phyloP scores from a whole-genome alignment of 2,888 invertebrate species.

The Erebia epiphron region DNA sequence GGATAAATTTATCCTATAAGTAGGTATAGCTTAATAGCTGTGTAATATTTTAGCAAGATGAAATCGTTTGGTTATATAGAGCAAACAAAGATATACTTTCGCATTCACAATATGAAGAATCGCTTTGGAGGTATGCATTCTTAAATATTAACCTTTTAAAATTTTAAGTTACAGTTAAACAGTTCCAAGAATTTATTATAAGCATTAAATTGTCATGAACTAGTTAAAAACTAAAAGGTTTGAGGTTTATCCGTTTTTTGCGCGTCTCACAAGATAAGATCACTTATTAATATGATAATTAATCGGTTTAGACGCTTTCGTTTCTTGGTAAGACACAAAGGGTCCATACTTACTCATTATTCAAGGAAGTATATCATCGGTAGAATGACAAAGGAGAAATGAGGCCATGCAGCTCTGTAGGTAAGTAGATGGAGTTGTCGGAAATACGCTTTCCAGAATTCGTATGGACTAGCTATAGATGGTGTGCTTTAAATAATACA shows the following conservation, averaged over 20 bases:
- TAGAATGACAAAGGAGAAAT: slow-evolving; percentile 8
- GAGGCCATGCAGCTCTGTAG: not conserved
- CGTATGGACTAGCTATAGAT: no score
- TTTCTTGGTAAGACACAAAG: slow-evolving; percentile 13
- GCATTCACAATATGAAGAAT: no score
- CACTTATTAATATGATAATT: slow-evolving; percentile 9
- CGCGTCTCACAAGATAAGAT: not conserved
- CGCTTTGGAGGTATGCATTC: not conserved
- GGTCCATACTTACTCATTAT: not conserved
- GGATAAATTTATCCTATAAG: no score
- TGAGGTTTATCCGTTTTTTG: not conserved
- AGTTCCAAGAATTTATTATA: not conserved
- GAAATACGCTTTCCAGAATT: no score
- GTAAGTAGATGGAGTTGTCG: no score
- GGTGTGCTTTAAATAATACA: no score
- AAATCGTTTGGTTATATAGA: no score
- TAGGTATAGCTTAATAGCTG: no score
- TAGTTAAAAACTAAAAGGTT: not conserved
- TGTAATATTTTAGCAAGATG: no score
- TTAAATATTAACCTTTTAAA: not conserved
- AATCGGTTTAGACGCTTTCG: slow-evolving; percentile 1
- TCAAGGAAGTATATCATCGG: not conserved
- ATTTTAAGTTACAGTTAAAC: not conserved
- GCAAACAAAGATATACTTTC: no score
- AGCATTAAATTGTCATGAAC: no score